Evolutionary conservation across 1,140 invertebrate species (phyloP), one percentile per base, ranked within the genome.

Genomic region (Drosophila pseudoobscura): DNA sequence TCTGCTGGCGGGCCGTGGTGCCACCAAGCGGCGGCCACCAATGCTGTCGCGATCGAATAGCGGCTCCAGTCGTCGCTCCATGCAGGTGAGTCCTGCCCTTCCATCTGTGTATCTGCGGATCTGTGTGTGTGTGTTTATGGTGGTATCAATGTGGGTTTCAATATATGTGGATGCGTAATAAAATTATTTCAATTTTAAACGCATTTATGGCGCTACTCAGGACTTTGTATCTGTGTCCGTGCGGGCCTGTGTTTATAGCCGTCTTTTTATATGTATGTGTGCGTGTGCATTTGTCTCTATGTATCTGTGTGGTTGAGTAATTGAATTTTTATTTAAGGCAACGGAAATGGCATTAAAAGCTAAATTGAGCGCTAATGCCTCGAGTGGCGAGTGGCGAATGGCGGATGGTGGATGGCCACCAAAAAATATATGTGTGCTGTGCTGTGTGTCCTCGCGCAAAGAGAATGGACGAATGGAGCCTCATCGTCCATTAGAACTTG

Each of bases 41-140:
- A 94, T 97, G 91, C 93, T 98, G 22, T 97, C 96, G 1, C 94
- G 97, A 68, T 97, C 97, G 41, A 98, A 98, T 92, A 97, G 96
- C 74, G 96, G 95, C 11, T 97, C 95, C 61, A 96, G 95, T 90
- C 93, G 96, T 74, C 93, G 96, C 75, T 96, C 96, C 49, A 93
- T 97, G 92, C 96, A 96, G 94, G 94, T 95, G 85, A 91, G 90
- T 78, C 41, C 2, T 2, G 9, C 29, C 3, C 1, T 20, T 31
- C 2, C 6, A 2, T 15, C 6, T 22, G 45, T 7, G 11, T 1
- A 20, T 20, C 20, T 44, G 45, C 4, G 11, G 20, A 20, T 20
- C 20, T 44, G 51, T 43, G 26, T 62, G 15, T 29, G 56, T 60
- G 45, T 29, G 9, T 44, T 59, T 58, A 45, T 47, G 55, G 64